Conservation (phyloP, 2,888 invertebrate species). For the Odontocerum albicorne region DNA sequence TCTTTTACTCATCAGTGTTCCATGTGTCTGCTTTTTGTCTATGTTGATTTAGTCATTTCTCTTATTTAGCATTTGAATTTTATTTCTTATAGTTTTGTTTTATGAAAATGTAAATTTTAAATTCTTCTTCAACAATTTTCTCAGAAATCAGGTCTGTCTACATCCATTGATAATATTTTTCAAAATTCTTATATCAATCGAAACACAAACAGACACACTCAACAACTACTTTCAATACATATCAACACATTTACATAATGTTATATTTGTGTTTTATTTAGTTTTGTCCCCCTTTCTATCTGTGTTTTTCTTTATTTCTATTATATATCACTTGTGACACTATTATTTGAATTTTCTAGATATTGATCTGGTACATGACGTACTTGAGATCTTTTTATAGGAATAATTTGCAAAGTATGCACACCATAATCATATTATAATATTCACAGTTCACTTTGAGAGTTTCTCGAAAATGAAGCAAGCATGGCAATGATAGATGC, state of each 20-base stretch:
- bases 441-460: background rate
- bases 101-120: slow-evolving; percentile 13
- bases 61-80: slow-evolving; percentile 18
- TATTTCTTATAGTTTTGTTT: slow-evolving; percentile 9
- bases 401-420: no score
- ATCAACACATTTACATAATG: no score
- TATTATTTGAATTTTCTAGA: no score
- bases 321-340: no score
- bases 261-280: no score
- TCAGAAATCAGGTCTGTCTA: slow-evolving; percentile 37
- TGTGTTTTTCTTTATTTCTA: no score
- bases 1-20: slow-evolving; percentile 14
- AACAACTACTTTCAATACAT: background rate
- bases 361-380: no score
- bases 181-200: background rate
- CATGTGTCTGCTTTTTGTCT: slow-evolving; percentile 28
- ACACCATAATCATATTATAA: no score
- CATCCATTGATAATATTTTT: background rate
- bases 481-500: background rate
- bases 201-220: background rate
- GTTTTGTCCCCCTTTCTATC: no score
- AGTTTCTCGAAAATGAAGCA: background rate
- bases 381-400: no score
- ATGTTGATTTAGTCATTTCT: slow-evolving; percentile 18
- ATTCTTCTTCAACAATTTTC: slow-evolving; percentile 23